Evolutionary conservation across 23 tunicate species (phyloP), one percentile per base, ranked within the genome.

Genomic region (Halocynthia roretzi): DNA sequence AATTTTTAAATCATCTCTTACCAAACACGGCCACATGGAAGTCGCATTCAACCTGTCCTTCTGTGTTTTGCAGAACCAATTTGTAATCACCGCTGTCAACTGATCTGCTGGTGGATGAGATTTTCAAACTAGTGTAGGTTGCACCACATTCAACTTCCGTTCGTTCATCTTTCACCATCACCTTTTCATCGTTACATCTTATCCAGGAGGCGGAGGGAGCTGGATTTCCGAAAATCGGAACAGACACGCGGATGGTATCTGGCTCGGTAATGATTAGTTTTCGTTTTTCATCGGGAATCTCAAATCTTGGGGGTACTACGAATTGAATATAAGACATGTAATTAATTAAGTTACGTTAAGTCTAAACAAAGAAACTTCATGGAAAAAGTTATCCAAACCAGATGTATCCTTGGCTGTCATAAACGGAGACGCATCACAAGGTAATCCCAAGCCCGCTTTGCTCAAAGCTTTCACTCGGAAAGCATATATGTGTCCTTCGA

Each of bases 401-500:
- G 22, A 15, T 8, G 81, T 50, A 20, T 81, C 85, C 54, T 71
- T 52, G n/a, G 71, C 85, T 53, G 68, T 31, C 49, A 81, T 54
- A 21, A 19, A 19, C 0, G 80, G 70, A 40, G 85, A 53, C 54
- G 23, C 67, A 8, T 81, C 80, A 72, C 70, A 56, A 12, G 85
- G 52, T 54, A 48, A 61, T 15, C 70, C 68, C 2, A 52, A 8
- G 7, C 85, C 85, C 14, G 80, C 85, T 31, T 40, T 21, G 80
- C 74, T 81, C 51, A 56, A 56, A 0, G 85, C 85, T 62, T 72
- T 72, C 17, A 81, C 85, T 8, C 85, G 69, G 68, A 81, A 81
- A 15, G 68, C 14, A 21, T 81, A 81, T 5, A 11, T 53, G 21
- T 74, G 51, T 10, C 85, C 82, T 74, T 74, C 78, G 10, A 22